Evolutionary conservation across 2,797 vertebrate species (phyloP).

Genomic region (Corythornis leucogaster): DNA sequence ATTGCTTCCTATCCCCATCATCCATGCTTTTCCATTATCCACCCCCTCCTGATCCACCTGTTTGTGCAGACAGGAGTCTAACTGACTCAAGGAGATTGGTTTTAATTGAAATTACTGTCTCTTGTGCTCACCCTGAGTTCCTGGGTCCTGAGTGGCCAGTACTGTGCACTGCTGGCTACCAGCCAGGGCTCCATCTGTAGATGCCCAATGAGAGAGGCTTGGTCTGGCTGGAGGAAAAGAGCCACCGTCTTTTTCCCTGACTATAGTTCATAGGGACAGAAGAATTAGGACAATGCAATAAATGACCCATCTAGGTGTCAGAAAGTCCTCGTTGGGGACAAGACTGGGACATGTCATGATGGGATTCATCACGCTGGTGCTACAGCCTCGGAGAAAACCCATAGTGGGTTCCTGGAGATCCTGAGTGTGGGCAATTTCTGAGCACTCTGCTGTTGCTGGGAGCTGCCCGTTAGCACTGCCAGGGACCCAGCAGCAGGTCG

Average conservation of each 20-base stretch:
- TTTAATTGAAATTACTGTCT: background rate
- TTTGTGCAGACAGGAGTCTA: background rate
- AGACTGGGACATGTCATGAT: fast-evolving
- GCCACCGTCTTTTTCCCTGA: background rate
- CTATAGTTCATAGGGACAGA: background rate
- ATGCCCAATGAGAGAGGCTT: background rate
- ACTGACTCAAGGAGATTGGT: background rate
- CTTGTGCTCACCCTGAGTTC: background rate
- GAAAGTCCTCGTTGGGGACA: background rate
- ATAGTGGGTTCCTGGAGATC: fast-evolving
- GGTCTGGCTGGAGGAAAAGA: background rate
- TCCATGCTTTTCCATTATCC: background rate
- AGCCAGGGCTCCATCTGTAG: background rate
- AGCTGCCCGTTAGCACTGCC: fast-evolving
- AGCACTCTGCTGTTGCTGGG: fast-evolving
- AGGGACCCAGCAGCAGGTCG: background rate
- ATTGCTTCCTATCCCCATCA: background rate
- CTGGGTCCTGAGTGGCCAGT: background rate
- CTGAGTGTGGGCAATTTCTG: fast-evolving
- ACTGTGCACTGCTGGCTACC: background rate
- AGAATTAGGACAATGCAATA: background rate
- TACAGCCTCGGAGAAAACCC: background rate
- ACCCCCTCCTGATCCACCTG: background rate
- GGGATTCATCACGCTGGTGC: background rate
- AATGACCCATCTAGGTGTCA: background rate